These are phyloP conservation scores for Propithecus coquereli DNA, from an alignment of 2,113 vertebrate species.

Conservation along the genomic window DNA sequence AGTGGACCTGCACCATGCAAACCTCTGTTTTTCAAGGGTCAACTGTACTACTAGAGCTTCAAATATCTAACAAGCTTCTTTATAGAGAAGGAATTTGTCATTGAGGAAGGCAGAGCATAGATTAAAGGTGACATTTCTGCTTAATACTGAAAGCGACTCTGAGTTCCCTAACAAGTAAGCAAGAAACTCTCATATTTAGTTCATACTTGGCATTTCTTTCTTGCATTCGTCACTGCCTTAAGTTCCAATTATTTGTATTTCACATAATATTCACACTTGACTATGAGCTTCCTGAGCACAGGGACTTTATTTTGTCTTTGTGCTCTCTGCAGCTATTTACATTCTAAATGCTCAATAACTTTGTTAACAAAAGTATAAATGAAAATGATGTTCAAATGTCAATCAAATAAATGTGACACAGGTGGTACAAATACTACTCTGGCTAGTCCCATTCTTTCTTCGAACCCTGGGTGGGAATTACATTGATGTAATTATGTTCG, in stretches of 20 bases:
- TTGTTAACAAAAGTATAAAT: neutral
- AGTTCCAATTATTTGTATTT: neutral
- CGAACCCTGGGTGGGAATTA: neutral
- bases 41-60: neutral
- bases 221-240: neutral
- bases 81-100: neutral
- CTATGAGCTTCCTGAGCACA: neutral
- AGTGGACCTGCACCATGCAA: neutral
- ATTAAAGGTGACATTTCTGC: neutral
- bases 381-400: neutral
- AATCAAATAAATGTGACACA: neutral
- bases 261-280: neutral
- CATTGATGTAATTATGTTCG: neutral
- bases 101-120: neutral
- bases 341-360: neutral
- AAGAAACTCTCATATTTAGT: neutral
- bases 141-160: neutral
- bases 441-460: neutral
- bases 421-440: neutral
- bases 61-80: neutral
- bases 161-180: neutral
- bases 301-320: too few species aligned
- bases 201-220: neutral
- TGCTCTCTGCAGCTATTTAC: neutral
- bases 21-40: neutral